Percentiles rank a stretch among this genome's conserved stretches.
Conservation (phyloP, 2,888 invertebrate genomes). For the Lasioglossum malachurum region DNA sequence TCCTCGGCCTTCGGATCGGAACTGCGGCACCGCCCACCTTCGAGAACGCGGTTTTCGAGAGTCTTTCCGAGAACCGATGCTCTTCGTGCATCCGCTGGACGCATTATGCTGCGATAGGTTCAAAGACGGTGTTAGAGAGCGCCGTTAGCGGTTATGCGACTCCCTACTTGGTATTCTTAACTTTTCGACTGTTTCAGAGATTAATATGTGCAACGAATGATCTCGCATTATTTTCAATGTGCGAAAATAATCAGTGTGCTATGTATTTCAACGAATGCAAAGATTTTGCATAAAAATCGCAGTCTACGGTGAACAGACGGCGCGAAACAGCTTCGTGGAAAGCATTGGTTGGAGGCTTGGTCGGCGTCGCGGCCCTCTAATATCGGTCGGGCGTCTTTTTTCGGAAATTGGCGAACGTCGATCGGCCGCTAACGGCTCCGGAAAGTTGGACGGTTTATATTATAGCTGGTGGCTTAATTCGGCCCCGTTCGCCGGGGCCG, state of each 20-base stretch:
- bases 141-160: background rate
- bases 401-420: constrained; percentile 22
- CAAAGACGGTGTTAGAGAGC: background rate
- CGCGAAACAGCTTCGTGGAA: constrained; percentile 29
- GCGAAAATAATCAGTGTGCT: background rate
- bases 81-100: constrained; percentile 49
- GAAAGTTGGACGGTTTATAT: background rate
- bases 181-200: background rate
- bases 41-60: constrained; percentile 67
- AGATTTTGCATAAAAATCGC: background rate
- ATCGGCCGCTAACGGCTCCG: constrained; percentile 3
- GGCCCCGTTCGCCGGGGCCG: background rate
- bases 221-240: too few relatives aligned
- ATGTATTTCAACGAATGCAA: background rate
- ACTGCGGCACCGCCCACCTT: constrained; percentile 64
- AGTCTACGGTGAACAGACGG: background rate
- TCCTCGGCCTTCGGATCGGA: constrained; percentile 60
- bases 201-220: background rate
- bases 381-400: background rate
- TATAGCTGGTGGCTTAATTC: constrained; percentile 11
- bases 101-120: constrained; percentile 36
- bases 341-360: constrained; percentile 21
- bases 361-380: constrained; percentile 29
- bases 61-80: constrained; percentile 70
- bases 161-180: background rate